Evolutionary conservation across 2,797 vertebrate genomes (phyloP), one percentile per base, ranked within the genome.

Genomic region (Sylvia borin): DNA sequence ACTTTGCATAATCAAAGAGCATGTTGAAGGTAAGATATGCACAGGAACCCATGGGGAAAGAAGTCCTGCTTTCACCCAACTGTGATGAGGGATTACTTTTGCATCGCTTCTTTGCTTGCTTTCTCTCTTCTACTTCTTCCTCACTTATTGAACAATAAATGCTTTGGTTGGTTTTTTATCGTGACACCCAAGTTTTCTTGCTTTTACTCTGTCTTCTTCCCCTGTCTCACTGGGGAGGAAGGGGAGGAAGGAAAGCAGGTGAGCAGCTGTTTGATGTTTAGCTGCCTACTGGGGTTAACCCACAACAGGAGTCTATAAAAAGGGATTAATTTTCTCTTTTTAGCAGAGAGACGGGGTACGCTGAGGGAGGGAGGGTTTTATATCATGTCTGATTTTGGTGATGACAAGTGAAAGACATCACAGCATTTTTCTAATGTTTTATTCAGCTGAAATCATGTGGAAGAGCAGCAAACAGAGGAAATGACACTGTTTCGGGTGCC

Each of bases 181-280:
- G 68, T 50, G 38, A 61, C 4, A 3, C 2, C 15, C 11, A 27
- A 21, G 5, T 32, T 66, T 62, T 70, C 60, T 62, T 94, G 16
- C 15, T 88, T 88, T 76, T 73, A 7, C 16, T 73, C 14, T 86
- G 38, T 42, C 4, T 32, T 67, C 19, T 67, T 88, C 13, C 21
- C 12, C 25, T 5, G 0, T 48, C 19, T 83, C 60, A 53, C 13
- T 20, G 25, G 5, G 27, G 5, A 24, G 21, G 8, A 19, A 17
- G 3, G 7, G 5, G 8, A 16, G 2, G 16, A 51, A 76, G 9
- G 3, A 13, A 72, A 72, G 31, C 1, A 2, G 70, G 4, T 4
- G 1, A 71, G 32, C 5, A 5, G 13, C 32, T 71, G 13, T 66
- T 27, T 54, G n/a, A 42, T 61, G 42, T 26, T 68, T 68, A 32